Conservation (phyloP, 1,140 invertebrate genomes). For the Chionoecetes opilio region DNA sequence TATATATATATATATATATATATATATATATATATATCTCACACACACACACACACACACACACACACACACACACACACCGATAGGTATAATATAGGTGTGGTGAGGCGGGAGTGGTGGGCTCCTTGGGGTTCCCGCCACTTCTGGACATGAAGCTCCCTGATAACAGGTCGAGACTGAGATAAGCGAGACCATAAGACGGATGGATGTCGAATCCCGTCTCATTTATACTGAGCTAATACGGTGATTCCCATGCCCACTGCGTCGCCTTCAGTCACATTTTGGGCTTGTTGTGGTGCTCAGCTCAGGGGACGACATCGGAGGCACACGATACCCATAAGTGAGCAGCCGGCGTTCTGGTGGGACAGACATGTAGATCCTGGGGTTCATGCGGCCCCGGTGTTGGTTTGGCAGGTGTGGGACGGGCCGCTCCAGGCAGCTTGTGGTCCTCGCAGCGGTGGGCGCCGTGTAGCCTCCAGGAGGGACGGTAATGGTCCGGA, state of each 20-base stretch:
- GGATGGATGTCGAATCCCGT: constrained; percentile 71
- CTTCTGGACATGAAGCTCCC: constrained; percentile 29
- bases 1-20: not conserved
- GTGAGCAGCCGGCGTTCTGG: not conserved
- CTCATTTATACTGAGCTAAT: constrained; percentile 61
- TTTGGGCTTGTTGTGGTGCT: not conserved
- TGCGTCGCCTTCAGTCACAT: constrained; percentile 47
- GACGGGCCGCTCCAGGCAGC: not conserved
- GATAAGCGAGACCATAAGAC: constrained; percentile 62
- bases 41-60: constrained; percentile 23
- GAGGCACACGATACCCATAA: not conserved
- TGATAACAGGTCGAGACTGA: constrained; percentile 47
- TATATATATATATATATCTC: no score
- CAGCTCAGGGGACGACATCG: not conserved
- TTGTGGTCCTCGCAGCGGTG: not conserved
- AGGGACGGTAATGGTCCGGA: not conserved
- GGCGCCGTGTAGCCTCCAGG: not conserved
- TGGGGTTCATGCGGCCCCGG: not conserved
- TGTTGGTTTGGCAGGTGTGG: not conserved
- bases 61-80: not conserved
- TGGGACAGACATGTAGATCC: not conserved
- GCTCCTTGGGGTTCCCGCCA: not conserved
- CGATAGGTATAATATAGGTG: not conserved
- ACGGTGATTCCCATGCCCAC: constrained; percentile 70
- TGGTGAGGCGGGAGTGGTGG: not conserved